Percentiles rank a stretch among this genome's conserved stretches.
Evolutionary conservation across 2,888 invertebrate species (phyloP).

Genomic region (Oasisia sp.): DNA sequence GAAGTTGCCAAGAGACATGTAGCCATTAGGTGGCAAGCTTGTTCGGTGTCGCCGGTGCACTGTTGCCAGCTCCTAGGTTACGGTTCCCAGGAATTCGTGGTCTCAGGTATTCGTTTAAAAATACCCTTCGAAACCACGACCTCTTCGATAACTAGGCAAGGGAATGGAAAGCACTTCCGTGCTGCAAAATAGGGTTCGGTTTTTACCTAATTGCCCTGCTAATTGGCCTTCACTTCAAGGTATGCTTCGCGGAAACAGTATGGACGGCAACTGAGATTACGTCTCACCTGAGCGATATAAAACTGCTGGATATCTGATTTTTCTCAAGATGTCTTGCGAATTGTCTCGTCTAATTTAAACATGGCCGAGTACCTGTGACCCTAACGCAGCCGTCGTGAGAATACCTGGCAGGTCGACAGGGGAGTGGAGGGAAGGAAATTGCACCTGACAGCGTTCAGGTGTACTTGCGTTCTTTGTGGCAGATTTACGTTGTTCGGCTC

Average conservation of each 20-base stretch:
- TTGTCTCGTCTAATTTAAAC: background rate
- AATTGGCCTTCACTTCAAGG: background rate
- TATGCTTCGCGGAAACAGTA: background rate
- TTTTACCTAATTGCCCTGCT: background rate
- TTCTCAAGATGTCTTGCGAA: background rate
- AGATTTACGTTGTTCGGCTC: background rate
- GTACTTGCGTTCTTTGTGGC: background rate
- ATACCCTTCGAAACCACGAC: background rate
- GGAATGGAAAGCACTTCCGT: background rate
- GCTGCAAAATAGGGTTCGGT: background rate
- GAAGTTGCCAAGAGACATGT: background rate
- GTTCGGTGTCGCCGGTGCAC: background rate
- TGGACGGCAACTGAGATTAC: background rate
- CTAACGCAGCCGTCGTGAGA: background rate
- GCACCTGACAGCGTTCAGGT: constrained; percentile 8
- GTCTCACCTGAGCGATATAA: background rate
- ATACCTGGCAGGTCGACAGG: background rate
- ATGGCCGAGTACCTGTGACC: background rate
- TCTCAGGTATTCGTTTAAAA: background rate
- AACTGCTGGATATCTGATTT: background rate
- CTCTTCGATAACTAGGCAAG: background rate
- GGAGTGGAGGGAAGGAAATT: background rate
- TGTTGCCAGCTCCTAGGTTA: background rate
- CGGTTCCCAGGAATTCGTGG: background rate
- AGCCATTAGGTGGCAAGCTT: background rate